These are phyloP conservation scores for Drosophila suzukii DNA, from an alignment of 1,140 invertebrate genomes.

Conservation along the genomic window DNA sequence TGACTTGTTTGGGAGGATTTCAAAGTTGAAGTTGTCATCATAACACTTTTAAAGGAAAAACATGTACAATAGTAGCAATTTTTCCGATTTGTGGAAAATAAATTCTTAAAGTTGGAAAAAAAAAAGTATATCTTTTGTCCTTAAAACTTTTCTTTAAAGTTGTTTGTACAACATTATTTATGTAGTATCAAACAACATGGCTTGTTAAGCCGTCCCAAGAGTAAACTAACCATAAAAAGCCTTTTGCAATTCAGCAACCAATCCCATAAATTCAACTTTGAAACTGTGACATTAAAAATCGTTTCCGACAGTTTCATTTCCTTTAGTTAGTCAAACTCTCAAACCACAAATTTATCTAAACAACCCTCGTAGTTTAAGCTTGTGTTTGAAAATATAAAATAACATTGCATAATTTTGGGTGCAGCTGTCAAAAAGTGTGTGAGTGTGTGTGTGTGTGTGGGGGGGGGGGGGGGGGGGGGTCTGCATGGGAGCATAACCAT, in stretches of 20 bases:
- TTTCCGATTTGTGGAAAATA: neutral
- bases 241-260: neutral
- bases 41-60: neutral
- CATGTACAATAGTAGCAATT: too few species aligned
- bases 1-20: neutral
- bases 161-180: too few species aligned
- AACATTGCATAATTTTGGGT: constrained; percentile 52
- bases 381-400: constrained; percentile 14
- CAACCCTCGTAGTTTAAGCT: constrained; percentile 18
- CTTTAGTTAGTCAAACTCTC: neutral
- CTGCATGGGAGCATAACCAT: neutral
- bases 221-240: neutral
- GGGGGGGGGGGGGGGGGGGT: constrained; percentile 1
- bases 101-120: neutral
- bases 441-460: neutral
- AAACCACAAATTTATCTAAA: neutral
- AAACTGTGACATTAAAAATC: neutral
- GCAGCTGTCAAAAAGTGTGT: constrained; percentile 12
- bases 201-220: neutral
- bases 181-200: neutral
- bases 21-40: constrained; percentile 7
- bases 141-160: too few species aligned
- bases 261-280: neutral
- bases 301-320: neutral
- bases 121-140: too few species aligned